A percentile compares a stretch with the other conserved stretches of the same genome.
Conservation (phyloP, 2,113 vertebrate species). For the Monopterus albus region DNA sequence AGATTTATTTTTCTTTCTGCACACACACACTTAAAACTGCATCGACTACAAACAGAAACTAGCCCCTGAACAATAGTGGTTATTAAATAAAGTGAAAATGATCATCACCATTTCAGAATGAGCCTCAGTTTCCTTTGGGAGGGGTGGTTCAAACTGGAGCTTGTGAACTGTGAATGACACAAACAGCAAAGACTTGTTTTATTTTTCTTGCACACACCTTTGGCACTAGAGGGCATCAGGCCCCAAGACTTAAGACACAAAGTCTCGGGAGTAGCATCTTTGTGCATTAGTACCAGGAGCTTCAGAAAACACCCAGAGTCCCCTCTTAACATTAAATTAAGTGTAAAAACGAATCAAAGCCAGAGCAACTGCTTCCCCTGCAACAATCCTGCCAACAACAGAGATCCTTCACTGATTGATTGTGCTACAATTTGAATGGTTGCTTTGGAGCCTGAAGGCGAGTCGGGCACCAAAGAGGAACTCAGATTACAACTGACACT, state of each 20-base stretch:
- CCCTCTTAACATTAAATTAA: conserved; percentile 16
- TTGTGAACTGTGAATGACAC: conserved; percentile 89
- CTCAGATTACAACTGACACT: conserved; percentile 27
- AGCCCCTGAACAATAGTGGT: no score
- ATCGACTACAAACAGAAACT: not conserved
- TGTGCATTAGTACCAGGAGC: conserved; percentile 20
- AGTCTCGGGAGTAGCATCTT: not conserved
- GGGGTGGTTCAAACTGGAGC: conserved; percentile 92
- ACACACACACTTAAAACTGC: not conserved
- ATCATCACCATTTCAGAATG: conserved; percentile 91
- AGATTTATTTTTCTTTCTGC: not conserved
- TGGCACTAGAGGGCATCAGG: conserved; percentile 70
- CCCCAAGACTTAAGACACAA: conserved; percentile 35
- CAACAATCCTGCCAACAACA: conserved; percentile 5
- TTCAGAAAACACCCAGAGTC: not conserved
- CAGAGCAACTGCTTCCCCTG: conserved; percentile 24
- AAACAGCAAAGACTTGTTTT: not conserved
- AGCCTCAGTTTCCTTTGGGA: conserved; percentile 95
- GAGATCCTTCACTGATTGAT: conserved; percentile 20
- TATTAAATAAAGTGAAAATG: not conserved
- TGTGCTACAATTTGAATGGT: conserved; percentile 11
- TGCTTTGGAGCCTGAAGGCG: conserved; percentile 24
- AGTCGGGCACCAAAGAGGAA: conserved; percentile 38
- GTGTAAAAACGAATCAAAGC: conserved; percentile 13
- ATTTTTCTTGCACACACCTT: not conserved